Evolutionary conservation across 2,797 vertebrate species (phyloP).

Genomic region (Crossoptilon crossoptilon): DNA sequence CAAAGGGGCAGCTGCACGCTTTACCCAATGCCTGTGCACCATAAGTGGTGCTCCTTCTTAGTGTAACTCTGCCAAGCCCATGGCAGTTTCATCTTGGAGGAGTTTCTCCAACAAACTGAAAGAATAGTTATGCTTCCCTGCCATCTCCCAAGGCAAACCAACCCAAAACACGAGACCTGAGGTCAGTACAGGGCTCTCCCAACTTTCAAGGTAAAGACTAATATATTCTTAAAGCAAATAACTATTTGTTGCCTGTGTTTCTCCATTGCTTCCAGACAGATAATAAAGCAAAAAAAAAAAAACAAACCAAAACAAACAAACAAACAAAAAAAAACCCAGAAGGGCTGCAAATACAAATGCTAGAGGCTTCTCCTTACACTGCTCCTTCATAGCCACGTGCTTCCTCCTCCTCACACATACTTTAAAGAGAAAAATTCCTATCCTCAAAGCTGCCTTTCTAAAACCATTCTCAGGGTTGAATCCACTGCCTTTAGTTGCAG

Average conservation of each 20-base stretch:
- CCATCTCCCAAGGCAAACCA: not conserved
- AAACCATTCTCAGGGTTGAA: not conserved
- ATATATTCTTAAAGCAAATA: slow-evolving; percentile 22
- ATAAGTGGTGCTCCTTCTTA: not conserved
- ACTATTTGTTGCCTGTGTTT: slow-evolving; percentile 23
- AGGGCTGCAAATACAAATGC: not conserved
- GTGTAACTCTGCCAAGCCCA: not conserved
- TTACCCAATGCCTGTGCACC: not conserved
- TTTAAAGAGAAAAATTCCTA: slow-evolving; percentile 1
- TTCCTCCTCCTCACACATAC: not conserved
- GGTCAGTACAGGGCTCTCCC: not conserved
- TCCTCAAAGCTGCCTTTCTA: slow-evolving; percentile 7
- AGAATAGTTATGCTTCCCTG: not conserved
- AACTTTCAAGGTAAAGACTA: not conserved
- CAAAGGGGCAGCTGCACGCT: not conserved
- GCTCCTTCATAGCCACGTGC: not conserved
- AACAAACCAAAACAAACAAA: not conserved
- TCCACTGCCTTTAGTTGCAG: not conserved
- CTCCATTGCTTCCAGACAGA: not conserved
- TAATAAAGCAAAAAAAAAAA: not conserved
- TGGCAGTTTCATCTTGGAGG: not conserved
- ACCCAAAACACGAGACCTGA: not conserved
- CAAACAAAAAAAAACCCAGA: not conserved
- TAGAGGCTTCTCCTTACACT: not conserved
- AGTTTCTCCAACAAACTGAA: not conserved